These are phyloP conservation scores for Hymenochirus boettgeri DNA, from an alignment of 2,113 vertebrate species.

Conservation along the genomic window DNA sequence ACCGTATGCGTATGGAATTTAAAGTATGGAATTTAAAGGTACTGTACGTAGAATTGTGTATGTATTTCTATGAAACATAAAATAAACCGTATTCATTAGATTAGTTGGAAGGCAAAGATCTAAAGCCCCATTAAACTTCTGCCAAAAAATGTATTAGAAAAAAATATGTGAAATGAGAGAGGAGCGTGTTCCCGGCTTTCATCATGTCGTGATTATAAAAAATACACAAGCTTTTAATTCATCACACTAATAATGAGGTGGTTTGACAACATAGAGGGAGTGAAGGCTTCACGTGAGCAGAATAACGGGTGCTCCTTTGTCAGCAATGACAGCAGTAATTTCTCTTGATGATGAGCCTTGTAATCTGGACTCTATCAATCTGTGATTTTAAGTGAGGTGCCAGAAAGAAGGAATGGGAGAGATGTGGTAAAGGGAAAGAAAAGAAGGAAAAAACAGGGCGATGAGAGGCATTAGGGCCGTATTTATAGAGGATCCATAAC, in stretches of 20 bases:
- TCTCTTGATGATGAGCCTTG: slow-evolving; percentile 32
- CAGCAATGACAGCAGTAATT: slow-evolving; percentile 36
- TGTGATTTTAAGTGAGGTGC: slow-evolving; percentile 38
- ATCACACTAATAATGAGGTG: slow-evolving; percentile 35
- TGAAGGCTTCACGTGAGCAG: slow-evolving; percentile 23
- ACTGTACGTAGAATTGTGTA: too few relatives aligned
- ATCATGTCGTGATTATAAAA: slow-evolving; percentile 36
- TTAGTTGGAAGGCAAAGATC: background rate
- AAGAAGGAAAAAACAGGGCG: background rate
- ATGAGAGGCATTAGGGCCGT: background rate
- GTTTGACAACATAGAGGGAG: slow-evolving; percentile 33
- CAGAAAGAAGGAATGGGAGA: slow-evolving; percentile 9
- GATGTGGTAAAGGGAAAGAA: slow-evolving; percentile 6
- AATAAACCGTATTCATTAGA: background rate
- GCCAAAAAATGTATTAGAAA: slow-evolving; percentile 6
- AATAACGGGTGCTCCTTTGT: slow-evolving; percentile 28
- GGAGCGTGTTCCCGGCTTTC: slow-evolving; percentile 9
- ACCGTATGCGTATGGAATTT: too few relatives aligned
- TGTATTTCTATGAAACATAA: too few relatives aligned
- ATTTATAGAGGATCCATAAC: too few relatives aligned
- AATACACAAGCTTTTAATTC: slow-evolving; percentile 37
- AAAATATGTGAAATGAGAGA: background rate
- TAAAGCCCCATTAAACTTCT: background rate
- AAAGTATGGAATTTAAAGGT: too few relatives aligned
- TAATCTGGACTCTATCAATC: slow-evolving; percentile 39